These are phyloP conservation scores for Sapayoa aenigma DNA, from an alignment of 2,113 vertebrate genomes.

Conservation along the genomic window DNA sequence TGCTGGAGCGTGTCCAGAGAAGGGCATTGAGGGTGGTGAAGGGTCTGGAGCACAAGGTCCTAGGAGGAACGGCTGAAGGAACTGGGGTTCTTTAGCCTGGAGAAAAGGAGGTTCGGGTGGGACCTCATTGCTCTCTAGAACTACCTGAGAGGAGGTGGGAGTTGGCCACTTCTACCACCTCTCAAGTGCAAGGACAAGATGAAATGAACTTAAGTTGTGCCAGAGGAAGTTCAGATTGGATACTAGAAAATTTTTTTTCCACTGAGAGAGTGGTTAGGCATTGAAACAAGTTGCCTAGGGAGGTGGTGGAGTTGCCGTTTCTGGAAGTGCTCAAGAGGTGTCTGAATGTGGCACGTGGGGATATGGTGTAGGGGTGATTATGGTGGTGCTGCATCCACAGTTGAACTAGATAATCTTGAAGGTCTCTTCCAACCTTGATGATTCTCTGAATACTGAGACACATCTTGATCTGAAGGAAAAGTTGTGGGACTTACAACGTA, in stretches of 20 bases:
- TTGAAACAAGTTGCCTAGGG: neutral
- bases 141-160: neutral
- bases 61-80: accelerated
- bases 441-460: neutral
- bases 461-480: neutral
- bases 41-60: neutral
- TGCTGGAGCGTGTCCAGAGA: neutral
- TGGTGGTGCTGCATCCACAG: neutral
- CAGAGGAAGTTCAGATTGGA: neutral
- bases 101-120: neutral
- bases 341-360: neutral
- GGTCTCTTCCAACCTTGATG: neutral
- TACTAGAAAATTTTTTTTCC: neutral
- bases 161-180: neutral
- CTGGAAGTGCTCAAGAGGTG: neutral
- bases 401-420: neutral
- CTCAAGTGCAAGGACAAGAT: neutral
- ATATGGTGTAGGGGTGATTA: neutral
- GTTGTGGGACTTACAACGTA: neutral
- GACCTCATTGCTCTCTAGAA: neutral
- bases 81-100: neutral
- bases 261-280: neutral
- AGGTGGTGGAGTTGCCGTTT: neutral
- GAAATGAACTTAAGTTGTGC: neutral
- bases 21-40: neutral